phyloP scores from a whole-genome alignment of 1,140 invertebrate species.

The Bombus waltoni region DNA sequence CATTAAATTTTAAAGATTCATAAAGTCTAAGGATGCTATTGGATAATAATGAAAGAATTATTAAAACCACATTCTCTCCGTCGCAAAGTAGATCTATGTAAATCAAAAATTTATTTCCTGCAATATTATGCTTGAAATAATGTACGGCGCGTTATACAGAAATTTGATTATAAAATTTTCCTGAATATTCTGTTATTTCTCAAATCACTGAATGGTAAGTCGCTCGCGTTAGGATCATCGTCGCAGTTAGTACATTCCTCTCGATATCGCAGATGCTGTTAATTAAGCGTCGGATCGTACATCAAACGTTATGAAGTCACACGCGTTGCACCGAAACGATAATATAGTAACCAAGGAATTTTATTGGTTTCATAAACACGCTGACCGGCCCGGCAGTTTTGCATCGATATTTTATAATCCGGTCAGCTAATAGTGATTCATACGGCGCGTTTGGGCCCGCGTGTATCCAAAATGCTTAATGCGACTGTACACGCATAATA shows the following conservation, averaged over 20 bases:
- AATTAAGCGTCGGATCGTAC: constrained; percentile 14
- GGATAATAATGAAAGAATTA: neutral
- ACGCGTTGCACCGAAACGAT: constrained; percentile 36
- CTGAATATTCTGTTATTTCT: neutral
- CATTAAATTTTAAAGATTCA: neutral
- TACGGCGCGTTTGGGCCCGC: neutral
- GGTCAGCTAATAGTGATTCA: constrained; percentile 35
- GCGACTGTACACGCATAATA: constrained; percentile 35
- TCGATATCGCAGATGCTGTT: neutral
- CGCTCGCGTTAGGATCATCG: no score
- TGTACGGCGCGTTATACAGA: no score
- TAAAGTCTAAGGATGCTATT: neutral
- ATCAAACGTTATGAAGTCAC: constrained; percentile 36
- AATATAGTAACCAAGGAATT: constrained; percentile 42
- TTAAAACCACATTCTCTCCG: neutral
- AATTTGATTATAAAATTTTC: no score
- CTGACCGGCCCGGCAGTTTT: constrained; percentile 35
- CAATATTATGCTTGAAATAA: no score
- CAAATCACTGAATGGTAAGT: neutral
- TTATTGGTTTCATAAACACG: constrained; percentile 53
- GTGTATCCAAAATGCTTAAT: constrained; percentile 36
- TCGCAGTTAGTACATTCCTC: neutral
- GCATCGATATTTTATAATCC: constrained; percentile 55
- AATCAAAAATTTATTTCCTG: neutral
- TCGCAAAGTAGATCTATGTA: neutral